These are phyloP conservation scores for Zonitis immaculata DNA, from an alignment of 2,888 invertebrate genomes.

Conservation along the genomic window DNA sequence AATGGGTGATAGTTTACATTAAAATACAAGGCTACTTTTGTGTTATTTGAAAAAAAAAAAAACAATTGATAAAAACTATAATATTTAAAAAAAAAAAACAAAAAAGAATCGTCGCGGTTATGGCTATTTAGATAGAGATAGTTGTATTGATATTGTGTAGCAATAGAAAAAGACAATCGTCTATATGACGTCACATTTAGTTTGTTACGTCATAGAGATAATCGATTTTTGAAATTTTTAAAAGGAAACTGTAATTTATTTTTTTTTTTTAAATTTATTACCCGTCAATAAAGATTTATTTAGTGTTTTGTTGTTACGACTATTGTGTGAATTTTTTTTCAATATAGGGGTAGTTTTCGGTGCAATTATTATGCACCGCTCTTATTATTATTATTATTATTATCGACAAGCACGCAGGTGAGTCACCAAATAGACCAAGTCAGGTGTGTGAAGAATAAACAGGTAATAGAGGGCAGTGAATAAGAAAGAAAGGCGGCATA, in stretches of 20 bases:
- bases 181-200: not conserved
- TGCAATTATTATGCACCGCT: not conserved
- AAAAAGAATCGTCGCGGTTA: no score
- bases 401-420: not conserved
- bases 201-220: not conserved
- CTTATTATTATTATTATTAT: not conserved
- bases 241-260: not conserved
- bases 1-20: not conserved
- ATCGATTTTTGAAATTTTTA: not conserved
- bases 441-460: not conserved
- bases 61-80: no score
- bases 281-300: not conserved
- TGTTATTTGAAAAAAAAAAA: not conserved
- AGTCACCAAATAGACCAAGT: not conserved
- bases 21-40: not conserved
- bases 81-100: no score
- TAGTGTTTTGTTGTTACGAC: not conserved
- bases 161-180: not conserved
- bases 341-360: not conserved
- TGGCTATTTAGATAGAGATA: not conserved
- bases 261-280: not conserved
- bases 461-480: not conserved
- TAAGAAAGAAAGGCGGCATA: not conserved
- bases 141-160: not conserved
- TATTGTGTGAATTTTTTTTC: no score